Conservation (phyloP, 2,888 invertebrate genomes). For the Dioctria rufipes region DNA sequence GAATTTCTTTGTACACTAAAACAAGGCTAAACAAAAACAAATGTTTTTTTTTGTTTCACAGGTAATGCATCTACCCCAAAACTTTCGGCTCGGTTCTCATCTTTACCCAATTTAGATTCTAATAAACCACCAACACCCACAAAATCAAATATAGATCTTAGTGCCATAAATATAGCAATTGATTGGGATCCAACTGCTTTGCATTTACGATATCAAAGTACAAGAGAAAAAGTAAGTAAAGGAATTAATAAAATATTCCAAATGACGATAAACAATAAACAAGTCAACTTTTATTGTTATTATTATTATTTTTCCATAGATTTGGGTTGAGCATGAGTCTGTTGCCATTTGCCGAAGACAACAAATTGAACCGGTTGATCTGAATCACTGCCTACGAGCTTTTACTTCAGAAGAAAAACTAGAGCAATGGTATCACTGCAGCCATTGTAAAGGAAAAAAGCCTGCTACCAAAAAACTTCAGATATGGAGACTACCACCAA, state of each 20-base stretch:
- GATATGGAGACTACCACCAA: conserved; percentile 92
- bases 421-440: conserved; percentile 89
- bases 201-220: conserved; percentile 89
- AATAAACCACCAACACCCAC: conserved; percentile 61
- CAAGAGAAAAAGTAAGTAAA: conserved; percentile 78
- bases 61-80: conserved; percentile 66
- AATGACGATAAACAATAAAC: background rate
- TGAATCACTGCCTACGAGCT: conserved; percentile 87
- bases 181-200: conserved; percentile 97
- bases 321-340: conserved; percentile 83
- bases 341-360: conserved; percentile 79
- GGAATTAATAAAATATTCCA: background rate
- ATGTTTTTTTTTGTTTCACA: conserved; percentile 55
- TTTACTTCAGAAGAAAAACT: conserved; percentile 91
- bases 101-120: conserved; percentile 67
- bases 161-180: conserved; percentile 79
- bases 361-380: conserved; percentile 86
- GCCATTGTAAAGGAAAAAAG: conserved; percentile 85
- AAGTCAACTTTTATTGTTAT: background rate
- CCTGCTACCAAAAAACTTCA: conserved; percentile 92
- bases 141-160: conserved; percentile 41
- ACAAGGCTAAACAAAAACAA: background rate
- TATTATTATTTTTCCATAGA: conserved; percentile 69
- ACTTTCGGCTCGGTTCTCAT: conserved; percentile 66
- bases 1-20: background rate